Base-by-base conservation (phyloP, 2,797 vertebrate genomes). In the Pseudomugil tenellus region DNA sequence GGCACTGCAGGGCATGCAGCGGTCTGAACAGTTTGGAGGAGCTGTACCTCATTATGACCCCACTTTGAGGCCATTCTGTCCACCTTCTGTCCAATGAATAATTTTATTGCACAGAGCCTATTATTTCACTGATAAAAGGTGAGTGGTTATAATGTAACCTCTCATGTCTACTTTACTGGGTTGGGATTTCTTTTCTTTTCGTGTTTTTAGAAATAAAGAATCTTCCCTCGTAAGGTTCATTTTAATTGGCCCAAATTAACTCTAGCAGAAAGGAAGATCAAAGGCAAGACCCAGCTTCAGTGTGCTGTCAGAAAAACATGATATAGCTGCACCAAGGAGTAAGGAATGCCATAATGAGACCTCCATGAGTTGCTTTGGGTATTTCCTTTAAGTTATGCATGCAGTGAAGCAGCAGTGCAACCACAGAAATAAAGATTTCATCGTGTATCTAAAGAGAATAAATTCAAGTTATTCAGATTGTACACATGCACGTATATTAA, bases 21-120 rank as follows among this genome's bases (percentile, higher is more conserved):
- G 2, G 17, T 94, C 92, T 9, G 93, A 95, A 78, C 94, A 94
- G 84, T 89, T 94, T 31, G 93, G 94, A 77, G 87, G 93, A 84
- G 93, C 93, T 14, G 32, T 63, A 51, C 68, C 58, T 71, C 63
- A 63, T 32, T 60, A 61, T 59, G 34, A 73, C 59, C 26, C 56
- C 54, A 23, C 70, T 6, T 16, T 43, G 39, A 19, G 39, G 16
- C 16, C 39, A 41, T 16, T 41, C 28, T 65, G 70, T 79, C 35
- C 49, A 46, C 28, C 39, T 48, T 49, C 57, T 79, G 46, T 81
- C 56, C 54, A 70, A 29, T 29, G 29, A 29, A 29, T 29, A 29
- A n/a, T n/a, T n/a, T n/a, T n/a, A n/a, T n/a, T n/a, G n/a, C 17
- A 16, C 13, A 12, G 3, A 39, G 3, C 9, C 21, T 7, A 94